Evolutionary conservation across 2,797 vertebrate genomes (phyloP).

Genomic region (Hapalemur alaotrensis): DNA sequence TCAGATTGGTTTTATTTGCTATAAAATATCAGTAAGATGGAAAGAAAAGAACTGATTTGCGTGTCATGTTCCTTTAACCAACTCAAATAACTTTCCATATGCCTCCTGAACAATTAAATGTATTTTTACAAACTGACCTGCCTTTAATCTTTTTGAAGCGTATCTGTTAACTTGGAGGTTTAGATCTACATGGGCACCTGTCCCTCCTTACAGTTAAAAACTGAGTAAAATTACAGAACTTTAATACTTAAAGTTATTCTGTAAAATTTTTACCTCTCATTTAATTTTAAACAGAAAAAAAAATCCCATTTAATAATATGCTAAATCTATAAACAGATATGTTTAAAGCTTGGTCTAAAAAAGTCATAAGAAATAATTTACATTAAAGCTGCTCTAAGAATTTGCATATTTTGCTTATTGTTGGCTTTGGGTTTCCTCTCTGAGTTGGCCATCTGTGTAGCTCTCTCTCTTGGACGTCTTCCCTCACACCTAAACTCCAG

Average conservation of each 20-base stretch:
- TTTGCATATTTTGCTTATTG: neutral
- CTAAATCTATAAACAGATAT: neutral
- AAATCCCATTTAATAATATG: neutral
- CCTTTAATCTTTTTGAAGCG: neutral
- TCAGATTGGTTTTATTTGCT: slow-evolving; percentile 1
- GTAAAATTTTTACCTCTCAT: neutral
- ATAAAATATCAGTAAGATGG: slow-evolving; percentile 9
- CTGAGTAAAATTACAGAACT: neutral
- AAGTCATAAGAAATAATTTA: neutral
- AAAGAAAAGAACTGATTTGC: neutral
- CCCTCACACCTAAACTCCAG: neutral
- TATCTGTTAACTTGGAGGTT: neutral
- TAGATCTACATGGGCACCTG: neutral
- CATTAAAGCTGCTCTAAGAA: neutral
- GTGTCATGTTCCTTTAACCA: neutral
- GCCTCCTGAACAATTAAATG: slow-evolving; percentile 18
- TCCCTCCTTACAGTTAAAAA: neutral
- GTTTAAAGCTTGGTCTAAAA: slow-evolving; percentile 8
- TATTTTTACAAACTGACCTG: neutral
- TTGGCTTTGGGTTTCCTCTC: neutral
- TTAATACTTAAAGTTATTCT: neutral
- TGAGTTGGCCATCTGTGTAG: neutral
- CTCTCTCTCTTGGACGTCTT: neutral
- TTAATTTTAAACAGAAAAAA: slow-evolving; percentile 46
- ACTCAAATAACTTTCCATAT: slow-evolving; percentile 9